These are phyloP conservation scores for Odontophorus gujanensis DNA, from an alignment of 2,113 vertebrate genomes.

Conservation along the genomic window DNA sequence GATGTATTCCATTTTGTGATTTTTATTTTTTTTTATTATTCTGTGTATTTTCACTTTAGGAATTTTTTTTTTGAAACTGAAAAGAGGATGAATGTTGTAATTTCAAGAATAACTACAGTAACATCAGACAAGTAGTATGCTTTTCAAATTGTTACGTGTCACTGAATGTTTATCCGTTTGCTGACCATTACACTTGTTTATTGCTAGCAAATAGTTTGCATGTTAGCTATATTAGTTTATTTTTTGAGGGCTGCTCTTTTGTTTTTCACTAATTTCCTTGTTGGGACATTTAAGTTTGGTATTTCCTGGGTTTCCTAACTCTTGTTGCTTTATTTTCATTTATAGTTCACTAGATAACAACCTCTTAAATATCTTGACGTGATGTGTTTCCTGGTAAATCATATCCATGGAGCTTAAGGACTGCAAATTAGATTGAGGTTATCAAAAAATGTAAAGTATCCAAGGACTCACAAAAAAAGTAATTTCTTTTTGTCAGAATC, in stretches of 20 bases:
- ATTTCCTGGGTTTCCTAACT: not conserved
- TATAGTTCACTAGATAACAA: not conserved
- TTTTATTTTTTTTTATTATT: not conserved
- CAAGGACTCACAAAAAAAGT: not conserved
- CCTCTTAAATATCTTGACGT: not conserved
- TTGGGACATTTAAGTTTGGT: not conserved
- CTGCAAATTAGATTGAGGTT: not conserved
- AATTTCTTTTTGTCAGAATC: not conserved
- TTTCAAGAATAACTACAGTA: not conserved
- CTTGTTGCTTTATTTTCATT: not conserved
- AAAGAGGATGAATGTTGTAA: not conserved
- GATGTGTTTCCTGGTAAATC: not conserved
- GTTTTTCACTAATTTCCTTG: not conserved
- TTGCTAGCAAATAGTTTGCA: not conserved
- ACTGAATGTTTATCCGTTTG: not conserved
- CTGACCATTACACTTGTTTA: not conserved
- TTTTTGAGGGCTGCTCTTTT: not conserved
- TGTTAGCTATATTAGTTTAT: not conserved
- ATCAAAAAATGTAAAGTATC: not conserved
- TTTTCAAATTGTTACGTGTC: not conserved
- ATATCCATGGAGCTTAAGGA: not conserved
- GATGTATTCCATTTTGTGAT: fast-evolving
- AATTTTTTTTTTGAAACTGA: not conserved
- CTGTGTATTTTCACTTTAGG: not conserved
- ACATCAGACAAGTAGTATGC: not conserved